Evolutionary conservation across 2,888 invertebrate genomes (phyloP), one percentile per base, ranked within the genome.

Genomic region (Drosophila paranaensis): DNA sequence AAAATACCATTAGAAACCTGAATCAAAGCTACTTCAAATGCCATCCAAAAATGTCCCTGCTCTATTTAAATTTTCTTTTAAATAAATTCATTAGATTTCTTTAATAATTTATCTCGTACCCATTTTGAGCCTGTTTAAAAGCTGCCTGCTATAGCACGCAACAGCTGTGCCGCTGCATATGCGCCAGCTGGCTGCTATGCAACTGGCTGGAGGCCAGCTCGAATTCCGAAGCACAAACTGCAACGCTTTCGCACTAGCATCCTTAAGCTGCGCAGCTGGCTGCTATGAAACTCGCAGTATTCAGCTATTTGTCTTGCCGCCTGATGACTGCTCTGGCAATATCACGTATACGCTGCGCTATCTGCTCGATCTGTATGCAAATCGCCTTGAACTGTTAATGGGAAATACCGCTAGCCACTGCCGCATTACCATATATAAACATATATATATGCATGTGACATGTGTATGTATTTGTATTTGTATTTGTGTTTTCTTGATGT

Each of bases 381-480:
- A 69, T 42, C 37, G 11, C 2, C 27, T 2, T n/a, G 13, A 27
- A 33, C 14, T 35, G n/a, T 20, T 42, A 13, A 16, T 42, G 6
- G 1, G 10, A 46, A 64, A 2, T 33, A 43, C 76, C 75, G 75
- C 64, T 71, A 66, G 14, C 13, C 35, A 16, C 5, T 20, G 16
- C 25, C 43, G 13, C 13, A 45, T 25, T 30, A 27, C 5, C 8
- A 35, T 11, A 50, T 25, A 6, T 20, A 13, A 6, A 33, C 33
- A 33, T 33, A 43, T 43, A 20, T 20, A 20, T 16, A 20, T 43
- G 1, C 20, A 20, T 20, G 20, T 20, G 2, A 30, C 14, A 10
- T 33, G 4, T 10, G 6, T 13, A 1, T 50, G 8, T 10, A 6
- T 20, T 14, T 51, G 16, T 16, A n/a, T n/a, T n/a, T n/a, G 10